A percentile compares a stretch with the other conserved stretches of the same genome.
These are phyloP conservation scores for Ruditapes philippinarum DNA, from an alignment of 1,140 invertebrate species.

Conservation along the genomic window DNA sequence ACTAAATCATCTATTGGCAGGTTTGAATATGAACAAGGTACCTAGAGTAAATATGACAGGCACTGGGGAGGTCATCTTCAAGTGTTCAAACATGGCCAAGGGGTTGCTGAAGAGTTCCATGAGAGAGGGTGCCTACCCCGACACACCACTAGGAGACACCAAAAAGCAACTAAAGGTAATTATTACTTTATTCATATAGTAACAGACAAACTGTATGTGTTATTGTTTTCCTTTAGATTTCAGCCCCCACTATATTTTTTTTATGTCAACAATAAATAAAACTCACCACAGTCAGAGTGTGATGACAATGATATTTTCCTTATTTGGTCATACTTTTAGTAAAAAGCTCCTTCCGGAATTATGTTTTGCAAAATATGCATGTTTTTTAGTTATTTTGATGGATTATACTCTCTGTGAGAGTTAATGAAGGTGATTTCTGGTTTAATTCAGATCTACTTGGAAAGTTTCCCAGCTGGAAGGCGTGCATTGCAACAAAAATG, in stretches of 20 bases:
- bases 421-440: neutral
- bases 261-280: too few species aligned
- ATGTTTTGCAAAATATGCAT: neutral
- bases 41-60: too few species aligned
- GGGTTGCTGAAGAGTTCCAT: too few species aligned
- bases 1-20: too few species aligned
- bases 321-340: neutral
- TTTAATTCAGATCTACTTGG: neutral
- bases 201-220: too few species aligned
- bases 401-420: neutral
- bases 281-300: too few species aligned
- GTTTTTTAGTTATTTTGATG: neutral
- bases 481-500: neutral
- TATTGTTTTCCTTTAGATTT: too few species aligned
- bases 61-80: too few species aligned
- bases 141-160: neutral
- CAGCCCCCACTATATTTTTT: too few species aligned
- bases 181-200: neutral
- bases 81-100: too few species aligned
- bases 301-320: neutral
- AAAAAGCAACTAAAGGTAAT: conserved; percentile 10
- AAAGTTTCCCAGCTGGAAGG: conserved; percentile 8
- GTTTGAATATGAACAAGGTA: too few species aligned
- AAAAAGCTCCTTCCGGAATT: neutral
- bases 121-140: neutral